Evolutionary conservation across 1,140 invertebrate species (phyloP), one percentile per base, ranked within the genome.

Genomic region (Ceratosolen solmsi): DNA sequence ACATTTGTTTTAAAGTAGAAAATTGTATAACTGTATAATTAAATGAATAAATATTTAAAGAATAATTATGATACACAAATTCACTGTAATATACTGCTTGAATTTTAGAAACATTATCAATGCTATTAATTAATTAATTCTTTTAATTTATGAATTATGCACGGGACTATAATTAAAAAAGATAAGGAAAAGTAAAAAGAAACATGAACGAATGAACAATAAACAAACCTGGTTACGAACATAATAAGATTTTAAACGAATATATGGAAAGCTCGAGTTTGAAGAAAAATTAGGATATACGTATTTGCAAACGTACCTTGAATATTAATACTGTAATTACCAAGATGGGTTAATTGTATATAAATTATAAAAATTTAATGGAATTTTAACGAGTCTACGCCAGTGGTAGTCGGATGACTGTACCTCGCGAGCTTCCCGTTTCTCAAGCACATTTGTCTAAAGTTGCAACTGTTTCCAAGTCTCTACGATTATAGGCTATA

Each of bases 301-400:
- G 20, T 54, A 54, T 54, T 54, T 20, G 17, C n/a, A 54, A 54
- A 3, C 17, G 9, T 22, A 15, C 9, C 51, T 54, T 54, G 51
- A 54, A 11, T 22, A 54, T 54, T 54, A 20, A 54, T 11, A 20
- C 51, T 13, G 20, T 54, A 41, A 49, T 46, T 49, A 22, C 33
- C 1, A 30, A 3, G 22, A 68, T 7, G 13, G 13, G 41, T 46
- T 7, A 46, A 46, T 46, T 54, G 17, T 54, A 54, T 54, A 5
- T 54, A 22, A 54, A 5, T 0, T 7, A 30, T 60, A 30, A 60
- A 11, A 3, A 56, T 5, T n/a, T n/a, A n/a, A 13, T 11, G 27
- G 30, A 73, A 73, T 73, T 54, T 33, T 30, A 30, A 73, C 41
- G 46, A 41, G 49, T 8, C 46, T 54, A 73, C 71, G 71, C 71